Base-by-base conservation (phyloP, 2,888 invertebrate species). In the Drosophila prolongata region DNA sequence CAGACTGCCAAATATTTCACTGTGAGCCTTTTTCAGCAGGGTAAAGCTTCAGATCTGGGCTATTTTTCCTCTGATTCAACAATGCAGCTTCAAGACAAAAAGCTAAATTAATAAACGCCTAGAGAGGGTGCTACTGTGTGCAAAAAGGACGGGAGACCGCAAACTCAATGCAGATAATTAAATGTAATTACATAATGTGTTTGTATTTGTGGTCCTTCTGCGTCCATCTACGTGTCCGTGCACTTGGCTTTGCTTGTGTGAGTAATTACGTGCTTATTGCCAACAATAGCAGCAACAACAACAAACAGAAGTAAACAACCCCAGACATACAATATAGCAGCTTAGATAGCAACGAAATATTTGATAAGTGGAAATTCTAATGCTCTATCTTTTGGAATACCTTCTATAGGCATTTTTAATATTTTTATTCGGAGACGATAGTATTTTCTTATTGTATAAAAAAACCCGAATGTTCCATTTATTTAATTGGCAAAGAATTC, bases 151-250 rank as follows among this genome's bases (percentile, higher is more conserved):
- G 42, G 35, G 14, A 50, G 66, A 68, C 79, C 88, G 65, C 88
- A 85, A 83, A 76, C 71, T 77, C 79, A 80, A 82, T 86, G 83
- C 76, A 66, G 80, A 88, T 84, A 88, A 84, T 88, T 88, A 84
- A 83, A 88, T 69, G 78, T 89, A 87, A 89, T 89, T 89, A 84
- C 74, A 71, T 80, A 84, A 89, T 84, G 67, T 76, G 78, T 67
- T 83, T 75, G 68, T 74, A 19, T 50, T 50, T 54, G 68, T 55
- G 53, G 19, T 34, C 37, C 66, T 61, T 53, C 44, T 52, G 53
- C 19, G 16, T 40, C 46, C 54, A 5, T 54, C 16, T 49, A 52
- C 34, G 47, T 64, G 50, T 46, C 46, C 37, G 58, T 47, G 55
- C 14, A 16, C 37, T 46, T 42, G 16, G 38, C n/a, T 46, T 13